Base-by-base conservation (phyloP, 2,113 vertebrate species). In the Sprattus sprattus region DNA sequence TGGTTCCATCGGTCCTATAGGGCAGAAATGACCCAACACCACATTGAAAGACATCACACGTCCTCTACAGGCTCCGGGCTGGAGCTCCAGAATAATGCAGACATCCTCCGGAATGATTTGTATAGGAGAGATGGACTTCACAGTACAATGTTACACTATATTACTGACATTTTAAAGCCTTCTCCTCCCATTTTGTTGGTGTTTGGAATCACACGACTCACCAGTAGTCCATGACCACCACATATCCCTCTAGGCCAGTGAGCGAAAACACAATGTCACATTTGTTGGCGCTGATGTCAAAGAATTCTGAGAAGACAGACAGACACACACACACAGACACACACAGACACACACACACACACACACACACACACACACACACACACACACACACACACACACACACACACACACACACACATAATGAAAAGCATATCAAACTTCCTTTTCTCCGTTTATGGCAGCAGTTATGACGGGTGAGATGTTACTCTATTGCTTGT, bases 181-280 rank as follows among this genome's bases (percentile, higher is more conserved):
- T 1, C 5, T 10, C 54, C 4, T n/a, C 0, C 39, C 4, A 18
- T 20, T 83, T 6, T 20, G 39, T 39, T 39, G 39, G 39, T 39
- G 39, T 84, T 32, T 46, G 28, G 13, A 82, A 64, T 10, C 67
- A 75, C 64, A 45, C 5, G 45, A 75, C 93, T 83, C 87, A 90
- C 86, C 94, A 84, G 11, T 91, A 95, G 88, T 57, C 84, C 94
- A 92, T 93, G 89, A 92, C 94, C 0, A 10, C 84, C 78, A 81
- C 87, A 11, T 94, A 93, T 88, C 91, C 91, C 46, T 95, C 93
- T 89, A 92, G 25, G 0, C 89, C 92, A 0, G 64, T 0, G 0
- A 93, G 90, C 84, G 91, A 90, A 82, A 91, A 91, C 45, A 91
- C 84, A 32, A 75, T 22, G 0, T 86, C 86, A 50, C 93, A 94